Evolutionary conservation across 2,113 vertebrate species (phyloP).

Genomic region (Uropsilus gracilis): DNA sequence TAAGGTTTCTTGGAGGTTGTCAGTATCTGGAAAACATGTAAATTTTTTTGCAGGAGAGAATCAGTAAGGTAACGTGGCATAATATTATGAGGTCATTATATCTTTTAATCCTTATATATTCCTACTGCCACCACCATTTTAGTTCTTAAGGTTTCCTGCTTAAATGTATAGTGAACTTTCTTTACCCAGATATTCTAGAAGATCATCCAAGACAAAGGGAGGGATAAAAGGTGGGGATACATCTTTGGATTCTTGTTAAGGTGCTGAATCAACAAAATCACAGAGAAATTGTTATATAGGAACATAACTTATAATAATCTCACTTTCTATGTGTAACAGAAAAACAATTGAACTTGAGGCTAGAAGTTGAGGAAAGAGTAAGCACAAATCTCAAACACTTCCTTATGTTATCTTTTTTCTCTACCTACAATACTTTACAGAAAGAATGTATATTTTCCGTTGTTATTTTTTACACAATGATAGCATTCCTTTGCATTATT

Average conservation of each 20-base stretch:
- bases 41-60: no score
- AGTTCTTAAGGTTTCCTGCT: not conserved
- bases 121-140: not conserved
- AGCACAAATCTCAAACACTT: not conserved
- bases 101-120: not conserved
- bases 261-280: not conserved
- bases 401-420: not conserved
- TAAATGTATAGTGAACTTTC: not conserved
- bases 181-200: not conserved
- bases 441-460: not conserved
- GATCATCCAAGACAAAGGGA: not conserved
- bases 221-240: fast-evolving
- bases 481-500: not conserved
- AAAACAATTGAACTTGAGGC: not conserved
- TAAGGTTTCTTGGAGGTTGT: no score
- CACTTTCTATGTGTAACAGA: not conserved
- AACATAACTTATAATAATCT: not conserved
- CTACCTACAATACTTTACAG: not conserved
- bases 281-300: not conserved
- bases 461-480: not conserved
- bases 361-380: not conserved
- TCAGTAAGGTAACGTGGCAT: no score
- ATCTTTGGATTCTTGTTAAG: not conserved
- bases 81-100: no score
- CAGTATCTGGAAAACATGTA: no score